Conservation (phyloP, 1,140 invertebrate genomes). For the Drosophila teissieri region DNA sequence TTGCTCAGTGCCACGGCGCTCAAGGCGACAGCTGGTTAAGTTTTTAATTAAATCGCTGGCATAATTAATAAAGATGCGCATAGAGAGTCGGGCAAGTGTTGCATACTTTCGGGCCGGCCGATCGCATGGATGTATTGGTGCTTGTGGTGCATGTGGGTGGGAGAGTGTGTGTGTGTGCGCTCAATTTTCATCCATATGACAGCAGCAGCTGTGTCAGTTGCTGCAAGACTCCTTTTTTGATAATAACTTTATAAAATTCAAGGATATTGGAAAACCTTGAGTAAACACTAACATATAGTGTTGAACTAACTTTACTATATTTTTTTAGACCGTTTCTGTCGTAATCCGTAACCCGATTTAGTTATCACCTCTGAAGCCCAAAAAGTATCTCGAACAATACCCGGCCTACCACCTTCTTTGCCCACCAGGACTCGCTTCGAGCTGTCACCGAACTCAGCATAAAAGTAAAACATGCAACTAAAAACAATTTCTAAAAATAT, state of each 20-base stretch:
- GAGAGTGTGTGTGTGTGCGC: slow-evolving; percentile 32
- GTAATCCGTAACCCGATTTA: slow-evolving; percentile 3
- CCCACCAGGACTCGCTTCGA: slow-evolving; percentile 12
- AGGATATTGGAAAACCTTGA: not conserved
- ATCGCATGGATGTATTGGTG: not conserved
- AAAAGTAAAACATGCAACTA: slow-evolving; percentile 67
- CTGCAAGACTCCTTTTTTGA: too few species aligned
- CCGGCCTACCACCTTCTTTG: not conserved
- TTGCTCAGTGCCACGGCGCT: slow-evolving; percentile 55
- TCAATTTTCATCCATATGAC: slow-evolving; percentile 14
- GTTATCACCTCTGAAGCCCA: not conserved
- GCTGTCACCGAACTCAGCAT: slow-evolving; percentile 41
- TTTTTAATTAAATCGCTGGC: slow-evolving; percentile 67
- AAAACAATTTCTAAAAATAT: slow-evolving; percentile 81
- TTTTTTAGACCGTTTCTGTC: too few species aligned
- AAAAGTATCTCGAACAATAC: slow-evolving; percentile 36
- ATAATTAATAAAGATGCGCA: slow-evolving; percentile 67
- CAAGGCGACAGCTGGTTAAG: slow-evolving; percentile 67
- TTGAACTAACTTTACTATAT: not conserved
- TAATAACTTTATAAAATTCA: too few species aligned
- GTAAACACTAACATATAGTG: not conserved
- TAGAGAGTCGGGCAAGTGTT: slow-evolving; percentile 46
- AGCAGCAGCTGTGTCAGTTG: slow-evolving; percentile 24
- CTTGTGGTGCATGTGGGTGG: slow-evolving; percentile 27
- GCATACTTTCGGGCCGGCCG: slow-evolving; percentile 52